A percentile compares a stretch with the other conserved stretches of the same genome.
Conservation (phyloP, 2,888 invertebrate species). For the Auanema freiburgensis region DNA sequence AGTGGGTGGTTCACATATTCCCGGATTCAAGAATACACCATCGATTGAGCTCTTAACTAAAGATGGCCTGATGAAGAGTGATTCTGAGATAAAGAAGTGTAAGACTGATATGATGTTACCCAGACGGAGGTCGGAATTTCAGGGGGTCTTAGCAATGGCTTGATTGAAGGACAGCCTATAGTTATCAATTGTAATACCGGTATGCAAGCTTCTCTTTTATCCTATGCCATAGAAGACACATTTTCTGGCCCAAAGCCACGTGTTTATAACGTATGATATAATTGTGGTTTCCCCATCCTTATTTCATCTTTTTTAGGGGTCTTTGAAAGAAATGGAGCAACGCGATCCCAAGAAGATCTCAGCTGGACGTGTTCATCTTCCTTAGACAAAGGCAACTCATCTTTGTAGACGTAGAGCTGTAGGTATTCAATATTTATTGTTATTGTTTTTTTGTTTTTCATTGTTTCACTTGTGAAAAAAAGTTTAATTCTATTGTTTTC, state of each 20-base stretch:
- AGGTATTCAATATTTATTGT: slow-evolving; percentile 1
- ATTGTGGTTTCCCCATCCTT: not conserved
- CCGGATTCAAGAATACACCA: slow-evolving; percentile 49
- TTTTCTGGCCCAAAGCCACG: slow-evolving; percentile 25
- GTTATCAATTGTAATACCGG: slow-evolving; percentile 47
- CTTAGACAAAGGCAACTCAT: not conserved
- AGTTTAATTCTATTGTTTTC: not conserved
- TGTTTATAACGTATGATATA: slow-evolving; percentile 32
- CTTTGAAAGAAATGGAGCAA: slow-evolving; percentile 56
- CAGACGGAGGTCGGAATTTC: slow-evolving; percentile 7
- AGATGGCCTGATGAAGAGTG: slow-evolving; percentile 33
- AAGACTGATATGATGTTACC: slow-evolving; percentile 5
- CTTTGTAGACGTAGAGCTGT: not conserved
- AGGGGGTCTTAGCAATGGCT: slow-evolving; percentile 21
- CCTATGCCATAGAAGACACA: slow-evolving; percentile 37
- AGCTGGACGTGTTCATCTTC: slow-evolving; percentile 45
- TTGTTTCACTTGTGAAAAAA: not conserved
- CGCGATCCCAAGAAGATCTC: slow-evolving; percentile 54
- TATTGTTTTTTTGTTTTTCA: slow-evolving; percentile 2
- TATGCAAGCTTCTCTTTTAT: slow-evolving; percentile 42
- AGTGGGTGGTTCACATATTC: slow-evolving; percentile 45
- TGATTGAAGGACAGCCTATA: slow-evolving; percentile 19
- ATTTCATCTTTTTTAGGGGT: slow-evolving; percentile 37
- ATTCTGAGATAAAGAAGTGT: slow-evolving; percentile 33
- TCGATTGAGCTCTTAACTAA: slow-evolving; percentile 35